Evolutionary conservation across 2,113 vertebrate genomes (phyloP).

Genomic region (Engystomops pustulosus): DNA sequence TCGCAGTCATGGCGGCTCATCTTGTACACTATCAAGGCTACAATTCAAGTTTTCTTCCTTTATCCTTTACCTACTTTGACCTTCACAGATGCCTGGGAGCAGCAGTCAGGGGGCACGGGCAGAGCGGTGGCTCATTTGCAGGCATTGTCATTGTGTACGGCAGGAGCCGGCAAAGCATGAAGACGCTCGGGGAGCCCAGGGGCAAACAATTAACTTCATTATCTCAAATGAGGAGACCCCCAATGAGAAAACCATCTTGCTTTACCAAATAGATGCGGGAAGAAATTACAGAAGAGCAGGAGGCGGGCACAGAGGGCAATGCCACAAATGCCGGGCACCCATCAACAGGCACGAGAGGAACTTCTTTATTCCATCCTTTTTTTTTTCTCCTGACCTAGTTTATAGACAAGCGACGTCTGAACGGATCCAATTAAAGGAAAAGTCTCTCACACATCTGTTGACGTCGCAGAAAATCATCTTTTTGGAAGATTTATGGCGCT

Average conservation of each 20-base stretch:
- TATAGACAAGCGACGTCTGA: constrained; percentile 10
- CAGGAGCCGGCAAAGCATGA: not conserved
- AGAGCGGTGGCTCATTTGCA: constrained; percentile 19
- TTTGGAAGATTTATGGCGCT: too few relatives aligned
- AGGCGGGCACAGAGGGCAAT: not conserved
- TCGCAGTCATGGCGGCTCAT: not conserved
- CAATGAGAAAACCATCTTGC: not conserved
- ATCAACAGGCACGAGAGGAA: not conserved
- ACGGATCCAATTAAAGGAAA: not conserved
- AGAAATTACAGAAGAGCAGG: not conserved
- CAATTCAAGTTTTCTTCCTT: not conserved
- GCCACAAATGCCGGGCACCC: not conserved
- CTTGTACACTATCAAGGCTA: not conserved
- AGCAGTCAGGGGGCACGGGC: not conserved
- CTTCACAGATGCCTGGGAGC: constrained; percentile 18
- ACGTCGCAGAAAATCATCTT: too few relatives aligned
- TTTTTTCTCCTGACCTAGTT: constrained; percentile 8
- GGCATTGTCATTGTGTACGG: not conserved
- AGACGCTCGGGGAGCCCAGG: not conserved
- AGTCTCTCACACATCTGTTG: not conserved
- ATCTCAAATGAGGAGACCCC: constrained; percentile 10
- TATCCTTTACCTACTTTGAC: not conserved
- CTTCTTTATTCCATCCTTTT: not conserved
- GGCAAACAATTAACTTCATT: constrained; percentile 41
- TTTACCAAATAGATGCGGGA: constrained; percentile 1